Evolutionary conservation across 2,113 vertebrate species (phyloP).

Genomic region (Xyliphius kryptos): DNA sequence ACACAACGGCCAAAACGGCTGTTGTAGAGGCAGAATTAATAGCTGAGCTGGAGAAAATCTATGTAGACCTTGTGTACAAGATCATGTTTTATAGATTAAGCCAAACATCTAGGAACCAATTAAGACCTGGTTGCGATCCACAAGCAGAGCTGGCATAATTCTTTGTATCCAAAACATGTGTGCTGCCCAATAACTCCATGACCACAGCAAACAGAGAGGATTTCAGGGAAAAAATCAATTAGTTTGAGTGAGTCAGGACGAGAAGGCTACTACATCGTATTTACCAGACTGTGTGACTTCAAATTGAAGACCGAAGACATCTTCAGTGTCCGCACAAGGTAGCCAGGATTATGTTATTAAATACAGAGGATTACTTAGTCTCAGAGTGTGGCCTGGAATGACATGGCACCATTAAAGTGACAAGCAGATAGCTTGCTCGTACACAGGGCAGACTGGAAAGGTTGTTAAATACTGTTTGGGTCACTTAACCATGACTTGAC

Average conservation of each 20-base stretch:
- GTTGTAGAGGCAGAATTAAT: slow-evolving; percentile 55
- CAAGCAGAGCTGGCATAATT: slow-evolving; percentile 40
- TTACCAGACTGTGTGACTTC: slow-evolving; percentile 23
- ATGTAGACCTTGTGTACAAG: slow-evolving; percentile 50
- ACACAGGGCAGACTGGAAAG: no score
- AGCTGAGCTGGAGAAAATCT: slow-evolving; percentile 48
- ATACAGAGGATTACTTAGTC: slow-evolving; percentile 38
- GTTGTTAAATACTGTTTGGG: no score
- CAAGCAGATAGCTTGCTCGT: slow-evolving; percentile 16
- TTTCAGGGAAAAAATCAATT: slow-evolving; percentile 44
- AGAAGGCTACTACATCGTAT: slow-evolving; percentile 21
- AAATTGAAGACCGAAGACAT: slow-evolving; percentile 43
- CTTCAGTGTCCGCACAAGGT: slow-evolving; percentile 34
- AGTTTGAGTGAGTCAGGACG: slow-evolving; percentile 13
- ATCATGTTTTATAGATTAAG: slow-evolving; percentile 57
- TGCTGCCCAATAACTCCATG: slow-evolving; percentile 30
- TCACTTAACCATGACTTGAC: no score
- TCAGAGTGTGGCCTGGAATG: slow-evolving; percentile 27
- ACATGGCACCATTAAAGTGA: slow-evolving; percentile 28
- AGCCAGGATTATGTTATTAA: slow-evolving; percentile 48
- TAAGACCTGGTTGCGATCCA: slow-evolving; percentile 27
- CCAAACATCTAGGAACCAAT: slow-evolving; percentile 47
- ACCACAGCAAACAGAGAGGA: slow-evolving; percentile 42
- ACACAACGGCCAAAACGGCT: slow-evolving; percentile 45
- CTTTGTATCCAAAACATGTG: slow-evolving; percentile 48